Base-by-base conservation (phyloP, 2,888 invertebrate genomes). In the Lottia gigantea region DNA sequence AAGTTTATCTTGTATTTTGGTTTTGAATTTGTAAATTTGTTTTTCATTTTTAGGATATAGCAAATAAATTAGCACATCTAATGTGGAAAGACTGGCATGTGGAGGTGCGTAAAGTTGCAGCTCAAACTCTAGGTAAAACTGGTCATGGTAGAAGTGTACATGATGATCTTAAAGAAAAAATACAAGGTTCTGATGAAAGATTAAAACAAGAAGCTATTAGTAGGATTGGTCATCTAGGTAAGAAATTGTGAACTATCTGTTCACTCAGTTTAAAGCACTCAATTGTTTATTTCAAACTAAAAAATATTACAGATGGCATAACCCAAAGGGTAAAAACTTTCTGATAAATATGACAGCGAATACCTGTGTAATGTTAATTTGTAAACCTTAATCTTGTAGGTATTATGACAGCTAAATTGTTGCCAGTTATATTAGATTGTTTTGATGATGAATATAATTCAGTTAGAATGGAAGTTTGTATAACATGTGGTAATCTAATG, bases 61-160 rank as follows among this genome's bases (percentile, higher is more conserved):
- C 81, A 15, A 81, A 84, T 73, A 87, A 87, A 74, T 71, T 88
- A 76, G 80, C 83, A 15, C 77, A 86, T 64, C 72, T 89, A 61
- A 88, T 89, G 88, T 89, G 89, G 89, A 83, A 84, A 78, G 89
- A 89, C 74, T 85, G 87, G 85, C 87, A 87, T 72, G 76, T 73
- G 7, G 87, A 87, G 71, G 88, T 88, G 49, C 73, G 87, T 46
- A 81, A 81, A 40, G 84, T 86, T 12, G 87, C 88, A 0, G 87
- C 87, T 11, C 88, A 89, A 75, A 83, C 86, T 69, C 82, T 89
- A 11, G 89, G 89, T 66, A 86, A 85, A 74, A 87, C 86, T 8
- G 86, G 88, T 31, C 87, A 88, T 69, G 89, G 88, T 1, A 82
- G 83, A 25, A 85, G 85, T 65, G 87, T 88, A 1, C 89, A 89